A percentile compares a stretch with the other conserved stretches of the same genome.
These are phyloP conservation scores for Girardinichthys multiradiatus DNA, from an alignment of 2,113 vertebrate genomes.

Conservation along the genomic window DNA sequence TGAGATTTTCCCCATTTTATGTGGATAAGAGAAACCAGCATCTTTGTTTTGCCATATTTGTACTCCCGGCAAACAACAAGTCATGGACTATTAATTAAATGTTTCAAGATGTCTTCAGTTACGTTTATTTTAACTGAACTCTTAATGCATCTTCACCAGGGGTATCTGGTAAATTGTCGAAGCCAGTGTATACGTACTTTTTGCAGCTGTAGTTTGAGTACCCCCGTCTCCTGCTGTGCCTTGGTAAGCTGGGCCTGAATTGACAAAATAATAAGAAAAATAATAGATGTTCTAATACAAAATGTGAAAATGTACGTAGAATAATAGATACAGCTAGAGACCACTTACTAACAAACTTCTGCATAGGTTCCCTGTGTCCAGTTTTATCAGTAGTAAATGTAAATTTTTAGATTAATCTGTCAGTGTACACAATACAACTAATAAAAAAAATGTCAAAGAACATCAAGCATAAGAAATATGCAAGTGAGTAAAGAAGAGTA, in stretches of 20 bases:
- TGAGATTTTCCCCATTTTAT: too few relatives aligned
- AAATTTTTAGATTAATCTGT: too few relatives aligned
- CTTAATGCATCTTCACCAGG: too few relatives aligned
- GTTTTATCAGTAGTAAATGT: not conserved
- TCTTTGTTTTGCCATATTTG: too few relatives aligned
- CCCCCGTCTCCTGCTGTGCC: conserved; percentile 87
- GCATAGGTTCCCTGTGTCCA: not conserved
- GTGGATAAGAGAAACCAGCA: too few relatives aligned
- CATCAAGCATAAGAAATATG: too few relatives aligned
- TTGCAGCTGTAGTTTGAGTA: conserved; percentile 88
- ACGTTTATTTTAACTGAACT: too few relatives aligned
- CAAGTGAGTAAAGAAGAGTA: too few relatives aligned
- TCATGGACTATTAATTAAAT: too few relatives aligned
- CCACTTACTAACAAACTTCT: conserved; percentile 5
- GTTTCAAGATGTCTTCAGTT: too few relatives aligned
- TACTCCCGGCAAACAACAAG: too few relatives aligned
- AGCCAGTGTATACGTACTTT: conserved; percentile 78
- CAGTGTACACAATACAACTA: too few relatives aligned
- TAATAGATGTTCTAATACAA: not conserved
- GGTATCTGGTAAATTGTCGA: not conserved
- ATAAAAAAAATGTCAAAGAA: not conserved
- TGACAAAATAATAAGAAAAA: conserved; percentile 23
- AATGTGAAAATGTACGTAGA: not conserved
- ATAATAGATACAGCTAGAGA: not conserved
- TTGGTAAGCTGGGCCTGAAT: conserved; percentile 87